A percentile compares a stretch with the other conserved stretches of the same genome.
Conservation (phyloP, 2,888 invertebrate genomes). For the Heteromyza rotundicornis region DNA sequence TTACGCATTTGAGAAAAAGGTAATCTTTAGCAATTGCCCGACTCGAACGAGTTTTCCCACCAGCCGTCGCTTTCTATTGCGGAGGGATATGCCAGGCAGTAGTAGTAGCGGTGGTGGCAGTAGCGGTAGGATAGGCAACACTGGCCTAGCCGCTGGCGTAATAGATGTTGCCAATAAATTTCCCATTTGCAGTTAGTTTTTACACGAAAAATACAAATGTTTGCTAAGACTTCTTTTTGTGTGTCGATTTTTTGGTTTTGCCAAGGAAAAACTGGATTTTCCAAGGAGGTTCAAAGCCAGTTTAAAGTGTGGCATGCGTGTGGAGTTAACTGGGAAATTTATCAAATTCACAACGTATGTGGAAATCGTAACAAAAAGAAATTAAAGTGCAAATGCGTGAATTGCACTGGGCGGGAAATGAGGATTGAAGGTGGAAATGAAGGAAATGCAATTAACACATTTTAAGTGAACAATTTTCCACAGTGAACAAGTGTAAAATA, state of each 20-base stretch:
- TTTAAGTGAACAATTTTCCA: too few species aligned
- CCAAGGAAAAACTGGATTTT: background rate
- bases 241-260: background rate
- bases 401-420: constrained; percentile 42
- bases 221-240: background rate
- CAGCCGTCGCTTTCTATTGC: too few species aligned
- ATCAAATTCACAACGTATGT: constrained; percentile 2
- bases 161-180: constrained; percentile 39
- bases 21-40: too few species aligned
- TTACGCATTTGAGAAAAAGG: too few species aligned
- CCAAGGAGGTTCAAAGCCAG: background rate
- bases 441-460: constrained; percentile 53
- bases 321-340: constrained; percentile 1
- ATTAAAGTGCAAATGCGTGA: constrained; percentile 41
- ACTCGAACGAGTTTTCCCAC: too few species aligned
- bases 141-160: constrained; percentile 31
- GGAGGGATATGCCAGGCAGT: too few species aligned
- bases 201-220: background rate
- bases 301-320: constrained; percentile 1
- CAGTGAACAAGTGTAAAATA: too few species aligned
- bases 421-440: constrained; percentile 16
- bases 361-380: background rate
- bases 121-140: too few species aligned
- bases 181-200: constrained; percentile 39
- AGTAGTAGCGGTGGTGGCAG: too few species aligned